Evolutionary conservation across 1,140 invertebrate genomes (phyloP).

Genomic region (Rhopalosiphum padi): DNA sequence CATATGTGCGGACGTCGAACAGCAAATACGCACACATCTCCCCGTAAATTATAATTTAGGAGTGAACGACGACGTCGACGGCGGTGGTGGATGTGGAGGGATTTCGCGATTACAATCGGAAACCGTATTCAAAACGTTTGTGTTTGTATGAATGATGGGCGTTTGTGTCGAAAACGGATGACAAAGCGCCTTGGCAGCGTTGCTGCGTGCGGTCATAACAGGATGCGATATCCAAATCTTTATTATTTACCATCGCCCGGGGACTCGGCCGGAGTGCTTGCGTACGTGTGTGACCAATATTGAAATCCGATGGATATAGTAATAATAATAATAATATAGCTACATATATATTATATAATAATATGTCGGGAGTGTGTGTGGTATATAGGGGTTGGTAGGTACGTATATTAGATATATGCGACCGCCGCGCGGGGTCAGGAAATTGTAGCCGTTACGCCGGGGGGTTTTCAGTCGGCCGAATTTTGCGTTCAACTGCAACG

Average conservation of each 20-base stretch:
- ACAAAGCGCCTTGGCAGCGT: slow-evolving; percentile 35
- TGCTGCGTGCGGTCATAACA: neutral
- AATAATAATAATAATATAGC: neutral
- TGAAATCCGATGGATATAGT: slow-evolving; percentile 13
- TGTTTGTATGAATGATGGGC: slow-evolving; percentile 33
- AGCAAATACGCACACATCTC: neutral
- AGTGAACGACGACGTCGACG: neutral
- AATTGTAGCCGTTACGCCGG: neutral
- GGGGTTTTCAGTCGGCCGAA: neutral
- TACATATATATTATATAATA: neutral
- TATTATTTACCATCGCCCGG: slow-evolving; percentile 34
- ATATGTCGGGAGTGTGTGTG: neutral
- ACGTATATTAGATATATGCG: neutral
- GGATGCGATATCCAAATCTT: slow-evolving; percentile 35
- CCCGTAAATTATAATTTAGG: slow-evolving; percentile 27
- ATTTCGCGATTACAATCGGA: slow-evolving; percentile 48
- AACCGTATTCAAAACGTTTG: slow-evolving; percentile 48
- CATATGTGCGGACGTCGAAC: neutral
- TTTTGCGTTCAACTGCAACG: neutral
- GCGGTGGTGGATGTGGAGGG: neutral
- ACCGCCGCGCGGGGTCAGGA: neutral
- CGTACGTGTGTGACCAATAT: neutral
- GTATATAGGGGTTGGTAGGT: neutral
- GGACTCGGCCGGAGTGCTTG: slow-evolving; percentile 1
- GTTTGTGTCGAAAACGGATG: slow-evolving; percentile 42